phyloP scores from a whole-genome alignment of 2,888 invertebrate species.

The Heliconius hortense region DNA sequence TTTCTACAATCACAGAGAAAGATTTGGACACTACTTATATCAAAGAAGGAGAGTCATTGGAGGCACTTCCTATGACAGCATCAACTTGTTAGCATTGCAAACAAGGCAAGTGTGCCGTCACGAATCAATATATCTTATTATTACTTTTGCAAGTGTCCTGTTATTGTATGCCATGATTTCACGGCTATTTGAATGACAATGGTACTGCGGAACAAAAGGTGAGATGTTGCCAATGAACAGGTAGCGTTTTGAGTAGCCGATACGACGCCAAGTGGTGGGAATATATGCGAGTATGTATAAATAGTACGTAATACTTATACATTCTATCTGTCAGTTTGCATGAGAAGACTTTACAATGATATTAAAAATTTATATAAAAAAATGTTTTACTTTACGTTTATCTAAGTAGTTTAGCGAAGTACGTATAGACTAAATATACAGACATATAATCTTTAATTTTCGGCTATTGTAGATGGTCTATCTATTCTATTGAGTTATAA shows the following conservation, averaged over 20 bases:
- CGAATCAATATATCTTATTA: constrained; percentile 20
- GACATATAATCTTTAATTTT: too few species aligned
- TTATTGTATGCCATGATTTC: constrained; percentile 44
- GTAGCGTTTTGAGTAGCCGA: constrained; percentile 34
- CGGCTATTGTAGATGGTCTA: too few species aligned
- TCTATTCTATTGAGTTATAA: too few species aligned
- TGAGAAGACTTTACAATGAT: not conserved
- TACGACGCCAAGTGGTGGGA: not conserved
- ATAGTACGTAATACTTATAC: not conserved
- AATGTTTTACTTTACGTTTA: not conserved
- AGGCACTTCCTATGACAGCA: not conserved
- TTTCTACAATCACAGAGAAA: too few species aligned
- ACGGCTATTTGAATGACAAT: constrained; percentile 57
- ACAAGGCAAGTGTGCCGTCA: constrained; percentile 23
- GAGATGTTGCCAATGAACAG: constrained; percentile 38
- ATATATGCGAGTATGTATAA: not conserved
- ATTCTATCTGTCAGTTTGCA: not conserved
- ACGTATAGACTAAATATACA: too few species aligned
- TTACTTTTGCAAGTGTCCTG: constrained; percentile 29
- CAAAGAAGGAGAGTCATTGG: too few species aligned
- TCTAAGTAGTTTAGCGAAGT: too few species aligned
- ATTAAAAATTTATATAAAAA: not conserved
- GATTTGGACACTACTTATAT: too few species aligned
- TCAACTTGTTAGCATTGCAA: constrained; percentile 1
- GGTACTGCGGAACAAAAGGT: constrained; percentile 45